phyloP scores from a whole-genome alignment of 2,797 vertebrate genomes.

The Tragelaphus eurycerus region DNA sequence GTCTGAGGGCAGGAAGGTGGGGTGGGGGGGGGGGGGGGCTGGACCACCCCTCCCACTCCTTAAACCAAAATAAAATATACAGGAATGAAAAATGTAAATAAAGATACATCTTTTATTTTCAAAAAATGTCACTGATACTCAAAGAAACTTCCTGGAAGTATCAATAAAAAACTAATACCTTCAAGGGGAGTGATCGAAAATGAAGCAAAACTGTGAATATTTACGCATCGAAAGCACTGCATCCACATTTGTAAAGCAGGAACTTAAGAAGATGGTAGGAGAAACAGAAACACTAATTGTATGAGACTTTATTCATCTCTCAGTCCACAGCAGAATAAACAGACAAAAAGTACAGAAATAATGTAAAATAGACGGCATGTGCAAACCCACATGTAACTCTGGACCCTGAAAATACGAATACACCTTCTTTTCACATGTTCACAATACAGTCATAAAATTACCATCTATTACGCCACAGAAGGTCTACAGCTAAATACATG shows the following conservation, averaged over 20 bases:
- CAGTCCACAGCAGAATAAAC: not conserved
- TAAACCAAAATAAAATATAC: not conserved
- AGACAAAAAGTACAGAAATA: not conserved
- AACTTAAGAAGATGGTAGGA: not conserved
- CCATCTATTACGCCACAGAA: not conserved
- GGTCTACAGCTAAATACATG: not conserved
- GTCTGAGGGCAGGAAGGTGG: not conserved
- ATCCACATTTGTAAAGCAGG: not conserved
- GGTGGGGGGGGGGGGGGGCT: not conserved
- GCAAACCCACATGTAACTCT: not conserved
- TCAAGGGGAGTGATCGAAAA: not conserved
- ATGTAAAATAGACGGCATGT: not conserved
- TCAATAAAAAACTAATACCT: not conserved
- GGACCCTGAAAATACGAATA: not conserved
- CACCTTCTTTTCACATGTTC: not conserved
- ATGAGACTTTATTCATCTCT: not conserved
- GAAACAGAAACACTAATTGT: not conserved
- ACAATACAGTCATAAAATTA: not conserved
- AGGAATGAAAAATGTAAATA: not conserved
- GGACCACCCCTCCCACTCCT: not conserved
- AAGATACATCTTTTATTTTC: not conserved
- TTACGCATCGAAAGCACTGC: not conserved
- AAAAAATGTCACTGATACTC: not conserved
- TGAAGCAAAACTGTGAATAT: not conserved
- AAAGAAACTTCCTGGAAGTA: slow-evolving; percentile 16